Evolutionary conservation across 2,797 vertebrate species (phyloP), one percentile per base, ranked within the genome.

Genomic region (Notamacropus eugenii): DNA sequence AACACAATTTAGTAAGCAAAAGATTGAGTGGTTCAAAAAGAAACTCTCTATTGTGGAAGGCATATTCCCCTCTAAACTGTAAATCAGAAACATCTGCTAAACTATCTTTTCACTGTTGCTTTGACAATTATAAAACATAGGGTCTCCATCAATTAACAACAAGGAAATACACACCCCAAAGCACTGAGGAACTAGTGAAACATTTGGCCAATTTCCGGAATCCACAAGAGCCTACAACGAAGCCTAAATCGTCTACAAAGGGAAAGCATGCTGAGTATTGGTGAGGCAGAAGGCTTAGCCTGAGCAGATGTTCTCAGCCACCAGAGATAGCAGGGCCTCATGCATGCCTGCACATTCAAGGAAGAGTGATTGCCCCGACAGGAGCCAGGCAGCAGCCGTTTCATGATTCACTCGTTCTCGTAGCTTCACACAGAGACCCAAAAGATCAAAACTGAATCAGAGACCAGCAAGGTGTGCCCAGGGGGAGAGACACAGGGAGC

Each of bases 71-170:
- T 95, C 92, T 55, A 59, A 50, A 55, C 19, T 34, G 27, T 92
- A 97, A 95, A 97, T 90, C 58, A 94, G 92, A 93, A 97, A 90
- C 95, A 96, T 90, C 96, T 97, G 97, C 95, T 97, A 96, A 93
- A 95, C 67, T 74, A 59, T 24, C 31, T 93, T 91, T 50, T 96
- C 93, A 93, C 74, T 95, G 67, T 87, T 59, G 19, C 92, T 95
- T 92, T 96, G 92, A 94, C 82, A 97, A 12, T 87, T 95, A 94
- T 52, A 95, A 97, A 96, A 31, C 97, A 91, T 94, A 96, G 90
- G 95, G 94, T 55, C 92, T 97, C 94, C 40, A 59, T 54, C 92
- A 97, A 54, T 52, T 57, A 95, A 94, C 91, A 97, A 94, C 29
- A 92, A 92, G 54, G 12, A 93, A 93, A 90, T 40, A 90, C 16